phyloP scores from a whole-genome alignment of 2,888 invertebrate species.

The Dolichomitus sp. region DNA sequence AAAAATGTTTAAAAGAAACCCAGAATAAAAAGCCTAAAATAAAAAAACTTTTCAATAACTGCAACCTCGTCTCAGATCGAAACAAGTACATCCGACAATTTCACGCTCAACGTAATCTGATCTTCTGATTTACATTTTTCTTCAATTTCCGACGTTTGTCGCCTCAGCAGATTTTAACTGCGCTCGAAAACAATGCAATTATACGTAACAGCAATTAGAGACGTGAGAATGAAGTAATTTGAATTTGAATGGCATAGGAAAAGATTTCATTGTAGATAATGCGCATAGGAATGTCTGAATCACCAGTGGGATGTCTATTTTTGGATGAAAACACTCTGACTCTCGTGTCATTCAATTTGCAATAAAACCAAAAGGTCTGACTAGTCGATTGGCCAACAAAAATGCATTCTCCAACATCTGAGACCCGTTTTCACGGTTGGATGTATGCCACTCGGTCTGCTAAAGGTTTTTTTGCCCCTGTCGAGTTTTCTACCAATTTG shows the following conservation, averaged over 20 bases:
- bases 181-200: conserved; percentile 5
- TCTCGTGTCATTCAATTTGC: conserved; percentile 18
- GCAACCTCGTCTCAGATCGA: background rate
- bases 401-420: conserved; percentile 32
- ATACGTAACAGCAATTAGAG: background rate
- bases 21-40: too few relatives aligned
- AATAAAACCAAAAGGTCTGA: background rate
- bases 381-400: conserved; percentile 15
- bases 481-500: conserved; percentile 60
- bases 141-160: background rate
- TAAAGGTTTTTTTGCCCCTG: conserved; percentile 3
- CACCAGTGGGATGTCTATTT: conserved; percentile 7
- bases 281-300: conserved; percentile 17
- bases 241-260: conserved; percentile 3
- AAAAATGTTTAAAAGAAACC: too few relatives aligned
- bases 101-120: background rate
- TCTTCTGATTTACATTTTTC: background rate
- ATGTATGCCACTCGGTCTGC: conserved; percentile 12
- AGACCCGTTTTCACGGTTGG: conserved; percentile 31
- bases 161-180: background rate
- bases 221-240: conserved; percentile 2
- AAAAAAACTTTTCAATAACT: too few relatives aligned
- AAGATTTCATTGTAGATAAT: conserved; percentile 1
- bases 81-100: conserved; percentile 4
- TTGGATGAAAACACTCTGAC: background rate